Evolutionary conservation across 2,797 vertebrate species (phyloP).

Genomic region (Coregonus ussuriensis): DNA sequence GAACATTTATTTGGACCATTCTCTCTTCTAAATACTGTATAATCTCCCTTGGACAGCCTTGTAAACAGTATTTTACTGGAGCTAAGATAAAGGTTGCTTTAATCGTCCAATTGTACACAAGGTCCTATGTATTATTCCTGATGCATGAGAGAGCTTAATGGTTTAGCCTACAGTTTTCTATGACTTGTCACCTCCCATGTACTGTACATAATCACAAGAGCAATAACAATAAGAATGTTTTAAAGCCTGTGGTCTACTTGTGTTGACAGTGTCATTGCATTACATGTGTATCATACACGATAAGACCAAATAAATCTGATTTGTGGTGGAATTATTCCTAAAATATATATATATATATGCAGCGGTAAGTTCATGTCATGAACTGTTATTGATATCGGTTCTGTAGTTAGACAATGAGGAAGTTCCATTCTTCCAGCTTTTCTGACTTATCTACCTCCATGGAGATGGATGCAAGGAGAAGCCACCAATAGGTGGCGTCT

Average conservation of each 20-base stretch:
- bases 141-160: neutral
- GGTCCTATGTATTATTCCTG: neutral
- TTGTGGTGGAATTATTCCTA: neutral
- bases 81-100: neutral
- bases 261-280: neutral
- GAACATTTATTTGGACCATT: neutral
- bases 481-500: neutral
- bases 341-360: too few species aligned
- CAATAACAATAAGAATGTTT: neutral
- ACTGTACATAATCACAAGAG: neutral
- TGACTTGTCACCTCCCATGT: too few species aligned
- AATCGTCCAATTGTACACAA: neutral
- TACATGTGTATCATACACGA: neutral
- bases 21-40: neutral
- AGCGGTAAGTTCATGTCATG: neutral
- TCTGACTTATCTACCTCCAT: neutral
- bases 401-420: too few species aligned
- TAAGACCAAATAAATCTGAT: neutral
- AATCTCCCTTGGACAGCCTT: neutral
- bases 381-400: neutral
- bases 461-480: neutral
- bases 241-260: neutral
- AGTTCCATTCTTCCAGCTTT: neutral
- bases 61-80: neutral
- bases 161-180: neutral